A percentile compares a stretch with the other conserved stretches of the same genome.
Evolutionary conservation across 2,797 vertebrate species (phyloP).

Genomic region (Falco biarmicus): DNA sequence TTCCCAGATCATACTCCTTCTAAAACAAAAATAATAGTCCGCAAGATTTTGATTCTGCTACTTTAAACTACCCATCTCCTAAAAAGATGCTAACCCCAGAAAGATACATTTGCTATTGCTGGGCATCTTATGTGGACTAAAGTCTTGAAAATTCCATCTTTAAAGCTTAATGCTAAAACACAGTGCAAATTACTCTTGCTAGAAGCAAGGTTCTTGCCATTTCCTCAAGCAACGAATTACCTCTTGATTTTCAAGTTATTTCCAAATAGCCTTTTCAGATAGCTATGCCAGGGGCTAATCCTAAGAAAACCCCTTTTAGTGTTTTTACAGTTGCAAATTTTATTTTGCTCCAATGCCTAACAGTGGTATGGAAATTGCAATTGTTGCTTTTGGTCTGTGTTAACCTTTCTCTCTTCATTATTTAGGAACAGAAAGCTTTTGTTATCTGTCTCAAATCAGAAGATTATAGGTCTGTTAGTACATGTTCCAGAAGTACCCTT

Average conservation of each 20-base stretch:
- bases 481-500: background rate
- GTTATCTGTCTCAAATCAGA: background rate
- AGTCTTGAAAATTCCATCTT: slow-evolving; percentile 49
- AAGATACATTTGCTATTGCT: background rate
- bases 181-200: slow-evolving; percentile 70
- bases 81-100: background rate
- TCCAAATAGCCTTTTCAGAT: slow-evolving; percentile 66
- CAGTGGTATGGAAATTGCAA: slow-evolving; percentile 10
- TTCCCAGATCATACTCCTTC: background rate
- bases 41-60: background rate
- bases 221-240: slow-evolving; percentile 61
- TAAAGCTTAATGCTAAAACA: slow-evolving; percentile 66
- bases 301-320: slow-evolving; percentile 56
- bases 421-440: slow-evolving; percentile 21
- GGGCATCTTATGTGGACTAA: background rate
- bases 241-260: background rate
- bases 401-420: slow-evolving; percentile 26
- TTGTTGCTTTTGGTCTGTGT: background rate
- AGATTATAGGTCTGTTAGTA: slow-evolving; percentile 22
- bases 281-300: slow-evolving; percentile 62
- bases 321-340: slow-evolving; percentile 59
- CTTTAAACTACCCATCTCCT: background rate
- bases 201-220: slow-evolving; percentile 69
- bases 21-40: slow-evolving; percentile 4
- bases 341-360: slow-evolving; percentile 26